Conservation (phyloP, 2,888 invertebrate species). For the Heteromyza rotundicornis region DNA sequence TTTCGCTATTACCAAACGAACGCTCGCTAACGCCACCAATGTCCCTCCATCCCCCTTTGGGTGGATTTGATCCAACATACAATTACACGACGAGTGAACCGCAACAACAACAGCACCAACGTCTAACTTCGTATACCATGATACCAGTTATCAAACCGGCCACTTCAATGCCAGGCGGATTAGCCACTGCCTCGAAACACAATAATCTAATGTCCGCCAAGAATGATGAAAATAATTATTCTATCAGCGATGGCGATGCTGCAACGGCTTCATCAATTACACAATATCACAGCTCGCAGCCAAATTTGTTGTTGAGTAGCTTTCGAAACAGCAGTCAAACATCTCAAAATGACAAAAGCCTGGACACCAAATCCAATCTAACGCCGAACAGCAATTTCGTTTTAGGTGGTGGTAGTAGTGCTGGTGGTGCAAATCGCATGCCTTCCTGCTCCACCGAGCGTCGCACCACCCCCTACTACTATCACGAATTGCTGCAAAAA, state of each 20-base stretch:
- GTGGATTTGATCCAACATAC: constrained; percentile 37
- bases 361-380: constrained; percentile 39
- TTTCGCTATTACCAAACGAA: constrained; percentile 40
- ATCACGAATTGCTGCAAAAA: constrained; percentile 57
- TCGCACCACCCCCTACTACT: constrained; percentile 60
- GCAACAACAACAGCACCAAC: constrained; percentile 23
- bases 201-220: constrained; percentile 25
- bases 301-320: constrained; percentile 45
- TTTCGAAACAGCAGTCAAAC: constrained; percentile 25
- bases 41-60: constrained; percentile 53
- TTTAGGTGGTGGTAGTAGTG: constrained; percentile 14
- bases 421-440: constrained; percentile 14
- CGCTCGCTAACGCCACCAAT: constrained; percentile 50
- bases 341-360: constrained; percentile 43
- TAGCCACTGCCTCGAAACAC: constrained; percentile 35
- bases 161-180: constrained; percentile 59
- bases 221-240: constrained; percentile 31
- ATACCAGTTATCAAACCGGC: constrained; percentile 59
- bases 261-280: constrained; percentile 29
- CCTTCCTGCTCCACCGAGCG: constrained; percentile 45
- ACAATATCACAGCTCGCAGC: constrained; percentile 54
- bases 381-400: constrained; percentile 23
- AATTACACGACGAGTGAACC: constrained; percentile 13
- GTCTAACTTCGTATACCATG: constrained; percentile 53
- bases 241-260: constrained; percentile 34